Base-by-base conservation (phyloP, 2,113 vertebrate genomes). In the Phalacrocorax pelagicus region DNA sequence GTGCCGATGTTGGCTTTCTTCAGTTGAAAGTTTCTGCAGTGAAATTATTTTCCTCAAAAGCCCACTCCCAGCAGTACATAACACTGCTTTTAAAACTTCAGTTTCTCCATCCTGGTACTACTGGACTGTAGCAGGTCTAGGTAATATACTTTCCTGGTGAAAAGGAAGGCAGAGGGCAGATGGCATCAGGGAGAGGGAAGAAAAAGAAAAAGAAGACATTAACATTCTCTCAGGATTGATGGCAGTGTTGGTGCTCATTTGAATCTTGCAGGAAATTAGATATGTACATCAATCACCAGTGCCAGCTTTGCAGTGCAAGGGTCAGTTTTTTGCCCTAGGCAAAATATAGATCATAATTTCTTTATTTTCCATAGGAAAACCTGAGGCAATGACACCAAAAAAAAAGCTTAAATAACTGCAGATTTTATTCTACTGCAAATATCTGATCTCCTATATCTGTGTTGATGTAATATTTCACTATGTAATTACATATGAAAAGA, bases 301-400 rank as follows among this genome's bases (percentile, higher is more conserved):
- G 36, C 11, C 52, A 82, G 79, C 67, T 92, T 92, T 94, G 40
- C 81, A 84, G 71, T 15, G 26, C 15, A 79, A 88, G 15, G 27
- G 57, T 86, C 26, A 74, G 36, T 62, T 81, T 71, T 89, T n/a
- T 69, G 55, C 38, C 21, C 9, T 57, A 21, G 84, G 79, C 12
- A 93, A 94, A 96, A 66, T 44, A 94, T 16, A 59, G n/a, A 93
- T 81, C 36, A 80, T 72, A 15, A 70, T 92, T 88, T 94, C 46
- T 92, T 85, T 52, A 90, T 73, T 85, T 82, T 84, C 65, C 15
- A 24, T 14, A 34, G 52, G 54, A 86, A 79, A 88, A 72, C 10
- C 90, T 52, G 42, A 58, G 27, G 67, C 42, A 94, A 91, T 34
- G 27, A 90, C 58, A 38, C 9, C 42, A 26, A 27, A 69, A 84